A percentile compares a stretch with the other conserved stretches of the same genome.
These are phyloP conservation scores for Heliangelus exortis DNA, from an alignment of 2,797 vertebrate genomes.

Conservation along the genomic window DNA sequence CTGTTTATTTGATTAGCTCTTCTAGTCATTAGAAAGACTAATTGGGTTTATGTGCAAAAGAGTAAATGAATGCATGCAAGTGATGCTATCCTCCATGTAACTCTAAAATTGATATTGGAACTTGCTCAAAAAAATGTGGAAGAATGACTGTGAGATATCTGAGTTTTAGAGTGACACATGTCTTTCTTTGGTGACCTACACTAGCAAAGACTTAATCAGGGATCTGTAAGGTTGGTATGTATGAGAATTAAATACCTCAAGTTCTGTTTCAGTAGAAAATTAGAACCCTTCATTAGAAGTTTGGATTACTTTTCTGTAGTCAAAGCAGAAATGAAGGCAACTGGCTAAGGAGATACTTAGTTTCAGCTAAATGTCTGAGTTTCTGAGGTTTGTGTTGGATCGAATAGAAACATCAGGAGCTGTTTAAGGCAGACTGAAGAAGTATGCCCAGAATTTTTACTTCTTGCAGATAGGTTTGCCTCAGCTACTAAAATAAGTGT, in stretches of 20 bases:
- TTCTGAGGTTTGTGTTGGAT: background rate
- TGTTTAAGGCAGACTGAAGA: background rate
- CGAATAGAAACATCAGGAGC: background rate
- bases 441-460: background rate
- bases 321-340: background rate
- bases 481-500: background rate
- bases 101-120: background rate
- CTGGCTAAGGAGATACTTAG: background rate
- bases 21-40: background rate
- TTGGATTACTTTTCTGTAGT: background rate
- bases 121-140: background rate
- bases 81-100: background rate
- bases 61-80: background rate
- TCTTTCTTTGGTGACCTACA: background rate
- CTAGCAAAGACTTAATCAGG: background rate
- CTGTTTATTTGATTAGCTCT: background rate
- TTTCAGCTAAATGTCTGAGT: background rate
- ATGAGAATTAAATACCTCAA: background rate
- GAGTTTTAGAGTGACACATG: background rate
- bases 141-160: background rate
- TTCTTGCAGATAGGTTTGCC: background rate
- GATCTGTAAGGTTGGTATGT: background rate
- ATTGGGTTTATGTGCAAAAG: background rate
- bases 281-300: background rate
- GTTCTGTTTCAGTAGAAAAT: background rate